Evolutionary conservation across 2,797 vertebrate species (phyloP), one percentile per base, ranked within the genome.

Genomic region (Chelon labrosus): DNA sequence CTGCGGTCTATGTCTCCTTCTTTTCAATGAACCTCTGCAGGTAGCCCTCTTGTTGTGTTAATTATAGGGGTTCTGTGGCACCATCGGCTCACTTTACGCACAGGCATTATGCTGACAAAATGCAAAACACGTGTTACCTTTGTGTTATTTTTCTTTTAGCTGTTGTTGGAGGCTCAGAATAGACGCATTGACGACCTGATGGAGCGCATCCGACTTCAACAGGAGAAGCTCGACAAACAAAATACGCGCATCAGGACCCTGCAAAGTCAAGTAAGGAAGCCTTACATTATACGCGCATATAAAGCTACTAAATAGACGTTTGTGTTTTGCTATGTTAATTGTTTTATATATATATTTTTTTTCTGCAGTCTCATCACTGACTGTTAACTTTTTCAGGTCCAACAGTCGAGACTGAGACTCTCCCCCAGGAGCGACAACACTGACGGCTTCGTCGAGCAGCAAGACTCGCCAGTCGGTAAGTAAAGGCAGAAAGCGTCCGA

Each of bases 161-260:
- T 90, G 59, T 93, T 97, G 91, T 86, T 99, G 90, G 96, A 96
- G 49, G 91, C 93, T 0, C 98, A 99, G 89, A 97, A 95, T 85
- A 79, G 82, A 77, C 93, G 95, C 41, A 97, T 98, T 0, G 96
- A 97, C 53, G 96, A 96, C n/a, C 94, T 99, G 47, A 84, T 97
- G 84, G 96, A 95, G 73, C 95, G 96, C 74, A 95, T 98, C 77
- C 92, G 95, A 64, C 95, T 96, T 60, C 98, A 99, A 65, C 98
- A 99, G 75, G 96, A 96, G 73, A 96, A 97, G 80, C 93, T 99
- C 39, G 97, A 99, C 87, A 99, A 99, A 79, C 98, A 99, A 84
- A 97, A 95, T 14, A 74, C 96, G 73, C 96, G 95, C 82, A 97
- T 99, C 61, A 94, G 96, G 80, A 95, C 92, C 9, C 89, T 99